A percentile compares a stretch with the other conserved stretches of the same genome.
Evolutionary conservation across 1,140 invertebrate species (phyloP).

Genomic region (Tyrophagus putrescentiae): DNA sequence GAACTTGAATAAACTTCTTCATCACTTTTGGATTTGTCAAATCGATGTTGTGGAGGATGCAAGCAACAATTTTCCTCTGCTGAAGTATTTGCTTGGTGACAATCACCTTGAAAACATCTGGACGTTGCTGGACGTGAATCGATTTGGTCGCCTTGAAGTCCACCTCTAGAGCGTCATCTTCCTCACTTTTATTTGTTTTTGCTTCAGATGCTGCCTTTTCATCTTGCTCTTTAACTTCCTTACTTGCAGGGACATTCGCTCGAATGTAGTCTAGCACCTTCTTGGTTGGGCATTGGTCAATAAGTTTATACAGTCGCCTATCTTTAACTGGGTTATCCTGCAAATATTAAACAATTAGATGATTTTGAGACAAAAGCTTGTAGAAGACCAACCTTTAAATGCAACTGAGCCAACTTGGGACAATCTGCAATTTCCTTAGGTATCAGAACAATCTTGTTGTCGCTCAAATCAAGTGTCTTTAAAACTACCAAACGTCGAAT

Average conservation of each 20-base stretch:
- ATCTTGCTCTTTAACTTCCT: slow-evolving; percentile 21
- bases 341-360: neutral
- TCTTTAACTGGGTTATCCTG: slow-evolving; percentile 52
- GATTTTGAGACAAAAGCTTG: neutral
- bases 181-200: neutral
- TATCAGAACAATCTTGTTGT: slow-evolving; percentile 47
- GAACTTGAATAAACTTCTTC: slow-evolving; percentile 61
- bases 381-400: slow-evolving; percentile 38
- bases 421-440: slow-evolving; percentile 49
- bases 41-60: slow-evolving; percentile 48
- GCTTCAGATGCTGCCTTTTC: neutral
- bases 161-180: neutral
- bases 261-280: slow-evolving; percentile 52
- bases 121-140: neutral
- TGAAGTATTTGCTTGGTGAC: slow-evolving; percentile 14
- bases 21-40: slow-evolving; percentile 44
- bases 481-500: slow-evolving; percentile 44
- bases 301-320: slow-evolving; percentile 51
- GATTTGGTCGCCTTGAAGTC: neutral
- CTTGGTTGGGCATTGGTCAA: slow-evolving; percentile 46
- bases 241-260: slow-evolving; percentile 42
- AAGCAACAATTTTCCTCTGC: slow-evolving; percentile 46
- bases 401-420: slow-evolving; percentile 47
- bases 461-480: slow-evolving; percentile 51
- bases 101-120: slow-evolving; percentile 9